phyloP scores from a whole-genome alignment of 2,113 vertebrate genomes.

The Emydura subglobosa region DNA sequence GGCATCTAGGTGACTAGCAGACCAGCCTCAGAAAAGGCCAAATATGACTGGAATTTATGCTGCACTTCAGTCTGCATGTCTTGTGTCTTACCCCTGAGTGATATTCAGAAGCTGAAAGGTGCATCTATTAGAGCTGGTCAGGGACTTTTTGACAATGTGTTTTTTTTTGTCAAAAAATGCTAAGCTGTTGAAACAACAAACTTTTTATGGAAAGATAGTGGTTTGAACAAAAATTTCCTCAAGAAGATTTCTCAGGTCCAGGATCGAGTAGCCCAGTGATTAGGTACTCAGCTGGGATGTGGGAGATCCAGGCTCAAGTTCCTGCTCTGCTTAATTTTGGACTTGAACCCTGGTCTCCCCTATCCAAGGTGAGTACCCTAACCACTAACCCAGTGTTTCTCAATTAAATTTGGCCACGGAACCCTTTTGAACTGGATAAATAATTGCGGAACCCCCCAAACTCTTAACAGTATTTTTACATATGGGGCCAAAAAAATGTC shows the following conservation, averaged over 20 bases:
- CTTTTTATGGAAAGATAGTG: not conserved
- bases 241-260: not conserved
- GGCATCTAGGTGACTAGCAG: not conserved
- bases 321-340: not conserved
- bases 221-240: not conserved
- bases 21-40: not conserved
- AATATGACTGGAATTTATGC: not conserved
- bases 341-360: not conserved
- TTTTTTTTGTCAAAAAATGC: too few species aligned
- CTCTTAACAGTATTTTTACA: too few species aligned
- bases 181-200: not conserved
- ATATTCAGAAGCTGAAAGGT: not conserved
- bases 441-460: too few species aligned
- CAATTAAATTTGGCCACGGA: too few species aligned
- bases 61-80: fast-evolving
- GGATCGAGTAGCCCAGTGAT: not conserved
- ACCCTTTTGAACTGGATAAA: too few species aligned
- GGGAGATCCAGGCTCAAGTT: not conserved
- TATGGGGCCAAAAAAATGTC: too few species aligned
- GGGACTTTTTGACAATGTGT: not conserved
- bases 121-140: not conserved
- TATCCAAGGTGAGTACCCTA: not conserved
- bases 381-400: not conserved
- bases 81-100: not conserved
- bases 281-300: not conserved